Base-by-base conservation (phyloP, 2,113 vertebrate species). In the Hiodon tergisus region DNA sequence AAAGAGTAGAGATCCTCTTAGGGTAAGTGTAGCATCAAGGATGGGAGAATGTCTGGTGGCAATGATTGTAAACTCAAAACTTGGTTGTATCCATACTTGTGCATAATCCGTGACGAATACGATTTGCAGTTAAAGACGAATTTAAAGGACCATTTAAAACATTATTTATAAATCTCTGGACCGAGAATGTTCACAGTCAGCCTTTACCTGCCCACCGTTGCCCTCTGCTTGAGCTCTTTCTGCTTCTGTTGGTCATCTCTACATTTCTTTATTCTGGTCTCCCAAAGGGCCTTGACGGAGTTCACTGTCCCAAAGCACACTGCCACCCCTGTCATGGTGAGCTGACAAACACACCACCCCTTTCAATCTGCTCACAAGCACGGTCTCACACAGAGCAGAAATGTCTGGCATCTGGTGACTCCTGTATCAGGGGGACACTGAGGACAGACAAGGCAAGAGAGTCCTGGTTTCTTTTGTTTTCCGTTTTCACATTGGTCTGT, bases 241-340 rank as follows among this genome's bases (percentile, higher is more conserved):
- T 93, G 86, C 69, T 77, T 91, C 79, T 87, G 89, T 74, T 92
- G 74, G 54, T 94, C 91, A 77, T 94, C 89, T 68, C 80, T 92
- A 80, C 87, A 86, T 71, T 85, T 94, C 82, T 87, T 86, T 84
- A 98, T 98, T 84, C 93, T 91, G 17, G 86, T 91, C 87, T 98
- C 96, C 96, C 95, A 98, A 57, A 97, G 88, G 60, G 91, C 83
- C 80, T 94, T 98, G 70, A 95, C 90, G 76, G 94, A 90, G 83
- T 80, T 85, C 77, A 98, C 93, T 0, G 93, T 89, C 68, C 93
- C 89, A 13, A 83, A n/a, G 2, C 89, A 91, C 66, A 86, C 82
- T 2, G 78, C 83, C 72, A 90, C 88, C 73, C 88, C 92, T 72
- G 89, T 85, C 94, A 96, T 95, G 85, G 78, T 81, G 66, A 83